phyloP scores from a whole-genome alignment of 53 echinoderm and acorn worm genomes.

The Holothuria leucospilota region DNA sequence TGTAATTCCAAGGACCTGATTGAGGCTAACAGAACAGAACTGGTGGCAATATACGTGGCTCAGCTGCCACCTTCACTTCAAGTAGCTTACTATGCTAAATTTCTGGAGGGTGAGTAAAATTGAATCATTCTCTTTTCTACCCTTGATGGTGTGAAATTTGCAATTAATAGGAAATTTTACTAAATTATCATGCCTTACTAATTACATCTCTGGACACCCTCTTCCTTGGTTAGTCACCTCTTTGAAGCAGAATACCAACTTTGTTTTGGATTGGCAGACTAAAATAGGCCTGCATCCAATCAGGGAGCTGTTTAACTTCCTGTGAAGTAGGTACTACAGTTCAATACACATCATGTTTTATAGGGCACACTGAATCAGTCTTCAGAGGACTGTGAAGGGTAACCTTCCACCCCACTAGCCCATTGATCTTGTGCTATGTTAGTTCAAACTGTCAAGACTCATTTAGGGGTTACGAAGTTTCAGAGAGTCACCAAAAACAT shows the following conservation, averaged over 20 bases:
- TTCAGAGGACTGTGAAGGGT: too few relatives aligned
- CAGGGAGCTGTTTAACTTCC: too few relatives aligned
- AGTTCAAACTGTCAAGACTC: too few relatives aligned
- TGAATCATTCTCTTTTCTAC: not conserved
- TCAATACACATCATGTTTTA: too few relatives aligned
- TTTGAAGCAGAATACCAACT: too few relatives aligned
- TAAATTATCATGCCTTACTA: not conserved
- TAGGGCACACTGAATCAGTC: too few relatives aligned
- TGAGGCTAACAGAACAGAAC: slow-evolving; percentile 70
- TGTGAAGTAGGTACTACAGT: too few relatives aligned
- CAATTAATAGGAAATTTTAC: not conserved
- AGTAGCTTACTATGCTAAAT: slow-evolving; percentile 89
- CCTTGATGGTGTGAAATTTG: not conserved
- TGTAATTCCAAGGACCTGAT: slow-evolving; percentile 76
- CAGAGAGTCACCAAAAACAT: not conserved
- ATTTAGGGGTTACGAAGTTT: not conserved
- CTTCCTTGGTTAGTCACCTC: too few relatives aligned
- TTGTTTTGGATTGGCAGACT: too few relatives aligned
- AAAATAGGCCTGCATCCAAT: too few relatives aligned
- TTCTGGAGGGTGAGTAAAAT: slow-evolving; percentile 78
- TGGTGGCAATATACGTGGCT: slow-evolving; percentile 88
- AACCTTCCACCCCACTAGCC: too few relatives aligned
- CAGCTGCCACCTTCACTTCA: slow-evolving; percentile 82
- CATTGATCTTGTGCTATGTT: too few relatives aligned
- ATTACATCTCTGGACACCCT: not conserved